Evolutionary conservation across 2,888 invertebrate genomes (phyloP).

Genomic region (Psylliodes chrysocephalus): DNA sequence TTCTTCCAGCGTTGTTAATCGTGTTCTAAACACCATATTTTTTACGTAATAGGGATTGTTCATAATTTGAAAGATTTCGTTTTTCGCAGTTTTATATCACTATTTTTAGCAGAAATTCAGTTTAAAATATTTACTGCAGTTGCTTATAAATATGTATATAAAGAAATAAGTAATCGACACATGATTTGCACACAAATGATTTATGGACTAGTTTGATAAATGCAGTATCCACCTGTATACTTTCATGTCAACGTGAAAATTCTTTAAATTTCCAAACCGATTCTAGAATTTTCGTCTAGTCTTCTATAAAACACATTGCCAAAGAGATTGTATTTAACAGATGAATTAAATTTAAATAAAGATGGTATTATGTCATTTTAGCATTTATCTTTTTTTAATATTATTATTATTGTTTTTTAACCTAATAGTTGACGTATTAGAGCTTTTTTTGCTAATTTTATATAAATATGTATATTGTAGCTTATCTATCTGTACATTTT

Average conservation of each 20-base stretch:
- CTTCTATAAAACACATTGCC: constrained; percentile 22
- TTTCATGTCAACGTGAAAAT: not conserved
- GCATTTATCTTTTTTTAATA: constrained; percentile 37
- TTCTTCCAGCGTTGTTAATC: no score
- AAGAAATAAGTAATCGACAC: no score
- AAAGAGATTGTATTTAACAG: constrained; percentile 27
- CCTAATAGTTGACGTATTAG: constrained; percentile 30
- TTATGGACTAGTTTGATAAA: no score
- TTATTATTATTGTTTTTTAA: constrained; percentile 39
- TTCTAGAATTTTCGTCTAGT: constrained; percentile 6
- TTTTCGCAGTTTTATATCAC: no score
- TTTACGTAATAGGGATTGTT: no score
- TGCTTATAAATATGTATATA: no score
- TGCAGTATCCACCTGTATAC: not conserved
- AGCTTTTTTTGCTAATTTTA: constrained; percentile 45
- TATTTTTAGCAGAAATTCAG: no score
- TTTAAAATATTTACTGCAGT: no score
- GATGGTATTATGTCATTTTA: constrained; percentile 42
- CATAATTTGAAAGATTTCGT: no score
- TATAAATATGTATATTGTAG: constrained; percentile 51
- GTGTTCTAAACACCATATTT: no score
- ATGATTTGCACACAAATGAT: no score
- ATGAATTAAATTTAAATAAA: constrained; percentile 20
- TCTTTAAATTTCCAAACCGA: not conserved
- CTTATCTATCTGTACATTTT: constrained; percentile 50